Evolutionary conservation across 2,888 invertebrate species (phyloP).

Genomic region (Andrena trimmerana): DNA sequence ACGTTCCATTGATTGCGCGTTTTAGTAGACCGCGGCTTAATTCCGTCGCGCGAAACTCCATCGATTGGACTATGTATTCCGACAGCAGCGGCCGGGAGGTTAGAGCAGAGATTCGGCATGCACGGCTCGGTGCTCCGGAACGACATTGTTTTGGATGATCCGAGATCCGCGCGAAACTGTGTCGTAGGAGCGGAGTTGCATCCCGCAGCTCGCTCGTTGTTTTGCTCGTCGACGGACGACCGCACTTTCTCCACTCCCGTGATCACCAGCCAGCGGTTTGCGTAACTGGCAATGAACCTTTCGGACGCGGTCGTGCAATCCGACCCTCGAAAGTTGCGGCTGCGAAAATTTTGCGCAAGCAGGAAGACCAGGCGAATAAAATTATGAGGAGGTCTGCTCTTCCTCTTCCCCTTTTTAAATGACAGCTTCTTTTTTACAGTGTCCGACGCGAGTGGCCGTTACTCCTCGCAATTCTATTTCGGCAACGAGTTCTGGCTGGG

Average conservation of each 20-base stretch:
- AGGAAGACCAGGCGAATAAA: background rate
- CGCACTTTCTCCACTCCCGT: constrained; percentile 77
- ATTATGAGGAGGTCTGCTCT: background rate
- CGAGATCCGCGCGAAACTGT: constrained; percentile 13
- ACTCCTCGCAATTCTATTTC: constrained; percentile 91
- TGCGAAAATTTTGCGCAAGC: constrained; percentile 1
- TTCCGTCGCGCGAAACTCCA: background rate
- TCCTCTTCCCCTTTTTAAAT: constrained; percentile 22
- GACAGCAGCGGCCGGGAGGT: background rate
- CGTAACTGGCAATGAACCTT: constrained; percentile 84
- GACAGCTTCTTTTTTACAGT: constrained; percentile 86
- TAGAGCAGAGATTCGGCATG: background rate
- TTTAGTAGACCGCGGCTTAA: background rate
- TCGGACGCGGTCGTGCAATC: constrained; percentile 49
- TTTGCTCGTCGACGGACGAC: constrained; percentile 51
- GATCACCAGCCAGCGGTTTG: constrained; percentile 70
- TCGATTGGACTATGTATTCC: background rate
- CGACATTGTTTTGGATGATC: background rate
- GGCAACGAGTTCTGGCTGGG: constrained; percentile 94
- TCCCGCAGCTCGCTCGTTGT: constrained; percentile 2
- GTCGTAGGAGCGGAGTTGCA: constrained; percentile 16
- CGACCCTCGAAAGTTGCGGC: constrained; percentile 20
- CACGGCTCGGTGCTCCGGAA: background rate
- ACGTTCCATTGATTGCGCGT: background rate
- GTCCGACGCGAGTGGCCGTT: constrained; percentile 93